phyloP scores from a whole-genome alignment of 2,113 vertebrate genomes.

The Xenus cinereus region DNA sequence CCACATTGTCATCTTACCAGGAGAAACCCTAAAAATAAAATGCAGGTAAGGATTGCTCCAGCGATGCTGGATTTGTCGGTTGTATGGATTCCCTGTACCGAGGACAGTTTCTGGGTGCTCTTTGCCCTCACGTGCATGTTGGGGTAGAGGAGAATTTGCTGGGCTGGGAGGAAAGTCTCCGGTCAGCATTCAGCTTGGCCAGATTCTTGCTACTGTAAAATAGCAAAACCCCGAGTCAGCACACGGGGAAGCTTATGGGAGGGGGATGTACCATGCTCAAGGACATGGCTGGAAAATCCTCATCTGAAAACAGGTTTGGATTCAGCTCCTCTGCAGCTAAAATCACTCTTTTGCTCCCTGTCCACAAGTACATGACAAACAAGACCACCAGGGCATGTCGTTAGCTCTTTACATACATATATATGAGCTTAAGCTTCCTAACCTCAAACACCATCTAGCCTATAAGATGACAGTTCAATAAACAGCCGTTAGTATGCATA shows the following conservation, averaged over 20 bases:
- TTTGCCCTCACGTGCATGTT: neutral
- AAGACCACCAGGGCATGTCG: neutral
- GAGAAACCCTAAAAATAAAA: constrained; percentile 55
- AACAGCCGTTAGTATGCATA: neutral
- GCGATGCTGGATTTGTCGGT: neutral
- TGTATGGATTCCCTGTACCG: neutral
- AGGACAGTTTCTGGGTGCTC: neutral
- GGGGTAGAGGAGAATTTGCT: neutral
- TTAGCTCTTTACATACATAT: neutral
- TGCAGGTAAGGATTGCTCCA: constrained; percentile 67
- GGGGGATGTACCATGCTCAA: neutral
- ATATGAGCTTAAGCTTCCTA: neutral
- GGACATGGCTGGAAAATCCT: neutral
- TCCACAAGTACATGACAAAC: neutral
- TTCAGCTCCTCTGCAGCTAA: neutral
- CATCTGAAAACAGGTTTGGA: neutral
- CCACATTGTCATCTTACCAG: constrained; percentile 27
- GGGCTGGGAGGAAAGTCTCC: neutral
- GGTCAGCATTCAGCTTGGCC: neutral
- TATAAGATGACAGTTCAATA: neutral
- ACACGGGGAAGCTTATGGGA: neutral
- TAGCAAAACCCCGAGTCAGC: neutral
- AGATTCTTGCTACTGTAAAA: neutral
- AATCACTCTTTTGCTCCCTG: neutral
- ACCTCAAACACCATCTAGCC: neutral